These are phyloP conservation scores for Trachelus iudaicus DNA, from an alignment of 2,888 invertebrate genomes.

Conservation along the genomic window DNA sequence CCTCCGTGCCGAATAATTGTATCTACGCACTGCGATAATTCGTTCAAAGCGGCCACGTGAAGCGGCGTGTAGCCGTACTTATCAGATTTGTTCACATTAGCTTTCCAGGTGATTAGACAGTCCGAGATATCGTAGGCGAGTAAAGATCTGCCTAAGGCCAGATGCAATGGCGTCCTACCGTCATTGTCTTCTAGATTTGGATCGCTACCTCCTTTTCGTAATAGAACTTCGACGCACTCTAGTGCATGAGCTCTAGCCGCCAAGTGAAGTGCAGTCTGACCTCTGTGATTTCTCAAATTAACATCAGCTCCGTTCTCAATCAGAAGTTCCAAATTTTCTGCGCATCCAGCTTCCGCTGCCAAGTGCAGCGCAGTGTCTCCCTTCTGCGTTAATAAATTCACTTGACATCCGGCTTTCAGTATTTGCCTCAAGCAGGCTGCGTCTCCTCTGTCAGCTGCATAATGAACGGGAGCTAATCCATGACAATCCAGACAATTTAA, in stretches of 20 bases:
- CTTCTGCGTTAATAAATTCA: conserved; percentile 78
- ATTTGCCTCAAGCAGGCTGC: conserved; percentile 80
- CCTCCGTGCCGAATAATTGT: conserved; percentile 86
- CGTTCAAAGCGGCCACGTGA: conserved; percentile 87
- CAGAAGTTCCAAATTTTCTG: conserved; percentile 81
- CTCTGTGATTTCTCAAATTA: conserved; percentile 79
- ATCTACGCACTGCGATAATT: conserved; percentile 86
- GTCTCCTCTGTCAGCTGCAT: conserved; percentile 84
- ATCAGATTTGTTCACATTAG: conserved; percentile 85
- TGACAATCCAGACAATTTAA: conserved; percentile 80
- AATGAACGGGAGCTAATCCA: conserved; percentile 83
- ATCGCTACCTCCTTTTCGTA: conserved; percentile 80
- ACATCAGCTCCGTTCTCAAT: conserved; percentile 81
- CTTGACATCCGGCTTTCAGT: conserved; percentile 77
- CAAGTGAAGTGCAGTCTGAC: conserved; percentile 87
- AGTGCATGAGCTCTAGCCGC: conserved; percentile 83
- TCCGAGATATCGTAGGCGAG: conserved; percentile 85
- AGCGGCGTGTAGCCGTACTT: conserved; percentile 88
- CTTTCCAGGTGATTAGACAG: conserved; percentile 81
- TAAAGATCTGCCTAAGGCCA: conserved; percentile 86
- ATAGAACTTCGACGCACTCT: conserved; percentile 82
- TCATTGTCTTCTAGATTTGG: conserved; percentile 85
- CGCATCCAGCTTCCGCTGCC: conserved; percentile 88
- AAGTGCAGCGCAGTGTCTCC: conserved; percentile 85
- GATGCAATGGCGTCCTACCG: conserved; percentile 83